These are phyloP conservation scores for Sinocyclocheilus anshuiensis DNA, from an alignment of 2,113 vertebrate species.

Conservation along the genomic window DNA sequence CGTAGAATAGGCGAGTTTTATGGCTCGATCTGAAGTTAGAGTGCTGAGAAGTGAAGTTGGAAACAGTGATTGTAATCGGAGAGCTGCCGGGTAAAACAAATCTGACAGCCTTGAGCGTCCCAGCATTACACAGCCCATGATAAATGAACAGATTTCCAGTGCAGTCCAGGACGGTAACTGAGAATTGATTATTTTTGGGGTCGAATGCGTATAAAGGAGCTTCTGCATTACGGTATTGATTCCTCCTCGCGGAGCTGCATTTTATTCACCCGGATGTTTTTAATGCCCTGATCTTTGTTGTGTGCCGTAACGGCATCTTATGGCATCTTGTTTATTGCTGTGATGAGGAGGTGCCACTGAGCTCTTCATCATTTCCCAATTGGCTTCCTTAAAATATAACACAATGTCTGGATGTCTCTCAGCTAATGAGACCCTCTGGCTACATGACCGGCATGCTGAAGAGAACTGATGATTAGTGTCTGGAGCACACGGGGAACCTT, in stretches of 20 bases:
- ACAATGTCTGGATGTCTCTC: background rate
- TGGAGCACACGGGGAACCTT: background rate
- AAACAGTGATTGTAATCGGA: background rate
- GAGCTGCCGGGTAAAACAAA: constrained; percentile 46
- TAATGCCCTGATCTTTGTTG: constrained; percentile 22
- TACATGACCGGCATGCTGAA: background rate
- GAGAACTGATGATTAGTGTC: background rate
- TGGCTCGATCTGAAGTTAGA: constrained; percentile 46
- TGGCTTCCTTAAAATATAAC: constrained; percentile 26
- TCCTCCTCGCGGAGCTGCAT: background rate
- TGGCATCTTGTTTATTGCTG: constrained; percentile 21
- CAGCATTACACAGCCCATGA: constrained; percentile 37
- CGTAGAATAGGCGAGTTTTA: constrained; percentile 50
- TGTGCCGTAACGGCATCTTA: background rate
- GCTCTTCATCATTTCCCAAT: constrained; percentile 31
- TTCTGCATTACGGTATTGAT: constrained; percentile 62
- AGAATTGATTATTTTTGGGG: constrained; percentile 24
- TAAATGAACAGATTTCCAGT: constrained; percentile 32
- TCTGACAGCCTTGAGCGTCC: constrained; percentile 57
- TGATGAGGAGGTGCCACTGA: background rate
- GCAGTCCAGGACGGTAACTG: background rate
- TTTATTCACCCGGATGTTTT: constrained; percentile 49
- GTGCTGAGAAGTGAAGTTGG: constrained; percentile 11
- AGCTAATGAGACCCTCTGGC: background rate
- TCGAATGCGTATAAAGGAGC: background rate